Evolutionary conservation across 23 tunicate genomes (phyloP), one percentile per base, ranked within the genome.

Genomic region (Styela plicata): DNA sequence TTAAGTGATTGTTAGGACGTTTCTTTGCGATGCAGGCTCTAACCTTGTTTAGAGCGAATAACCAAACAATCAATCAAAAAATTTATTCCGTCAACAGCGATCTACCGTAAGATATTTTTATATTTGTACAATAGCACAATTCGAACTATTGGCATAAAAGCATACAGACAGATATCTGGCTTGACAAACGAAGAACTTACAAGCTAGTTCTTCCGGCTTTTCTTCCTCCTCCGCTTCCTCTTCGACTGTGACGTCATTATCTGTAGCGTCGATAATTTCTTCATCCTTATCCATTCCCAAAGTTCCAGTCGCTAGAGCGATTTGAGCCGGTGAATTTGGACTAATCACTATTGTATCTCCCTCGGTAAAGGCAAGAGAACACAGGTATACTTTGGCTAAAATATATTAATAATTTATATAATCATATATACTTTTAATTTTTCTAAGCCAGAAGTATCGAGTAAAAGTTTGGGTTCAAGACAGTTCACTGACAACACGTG

Each of bases 371-470:
- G 65, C 63, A 13, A 64, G 33, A 24, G 97, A 83, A 77, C 97
- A 91, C 0, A 91, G 63, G 63, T 91, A 91, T 34, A 86, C 83
- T 2, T 64, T 52, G 19, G 85, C 97, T 91, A 36, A 3, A 66
- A 66, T 5, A 26, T 28, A 66, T 7, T 10, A 61, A 61, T 19
- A 61, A 61, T 19, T 19, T 61, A 61, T 61, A 19, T 19, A 61
- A 19, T 19, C 64, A 61, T 19, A 61, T 21, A 61, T 21, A 21
- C 64, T 19, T 19, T 19, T 61, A 21, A 21, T 21, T 61, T 61
- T 61, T 19, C 19, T n/a, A n/a, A 18, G 64, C 64, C 64, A 57
- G 64, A 20, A 57, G 20, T 18, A 18, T 57, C 64, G 64, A 57
- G 19, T 20, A 57, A 18, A 20, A 57, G 20, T 57, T 57, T n/a